These are phyloP conservation scores for Clivina fossor DNA, from an alignment of 2,888 invertebrate species.

Conservation along the genomic window DNA sequence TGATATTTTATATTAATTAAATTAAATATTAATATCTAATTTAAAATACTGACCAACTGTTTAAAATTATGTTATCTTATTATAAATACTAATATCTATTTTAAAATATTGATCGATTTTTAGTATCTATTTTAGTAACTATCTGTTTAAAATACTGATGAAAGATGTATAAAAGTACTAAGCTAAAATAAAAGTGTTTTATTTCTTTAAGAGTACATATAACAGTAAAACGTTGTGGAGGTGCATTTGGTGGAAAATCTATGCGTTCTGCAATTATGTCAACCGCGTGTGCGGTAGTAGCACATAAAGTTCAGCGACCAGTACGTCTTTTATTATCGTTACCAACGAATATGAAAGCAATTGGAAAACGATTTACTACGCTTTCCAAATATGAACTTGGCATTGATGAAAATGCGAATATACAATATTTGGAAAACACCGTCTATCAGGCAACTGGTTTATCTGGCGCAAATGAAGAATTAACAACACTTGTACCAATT, in stretches of 20 bases:
- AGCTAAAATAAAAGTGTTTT: no score
- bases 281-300: conserved; percentile 70
- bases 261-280: conserved; percentile 61
- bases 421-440: conserved; percentile 63
- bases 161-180: no score
- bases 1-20: no score
- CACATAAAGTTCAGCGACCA: conserved; percentile 63
- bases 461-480: conserved; percentile 58
- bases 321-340: conserved; percentile 71
- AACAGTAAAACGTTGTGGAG: conserved; percentile 72
- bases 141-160: no score
- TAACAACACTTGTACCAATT: conserved; percentile 46
- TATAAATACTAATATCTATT: no score
- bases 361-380: conserved; percentile 67
- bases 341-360: conserved; percentile 68
- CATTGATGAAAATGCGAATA: conserved; percentile 63
- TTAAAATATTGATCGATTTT: no score
- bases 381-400: conserved; percentile 68
- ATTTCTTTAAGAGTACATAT: conserved; percentile 79
- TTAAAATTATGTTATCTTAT: no score
- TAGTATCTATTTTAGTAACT: no score
- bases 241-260: conserved; percentile 79
- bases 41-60: no score
- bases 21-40: no score
- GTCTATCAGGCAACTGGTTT: conserved; percentile 61